phyloP scores from a whole-genome alignment of 2,113 vertebrate genomes.

The Arvicanthis niloticus region DNA sequence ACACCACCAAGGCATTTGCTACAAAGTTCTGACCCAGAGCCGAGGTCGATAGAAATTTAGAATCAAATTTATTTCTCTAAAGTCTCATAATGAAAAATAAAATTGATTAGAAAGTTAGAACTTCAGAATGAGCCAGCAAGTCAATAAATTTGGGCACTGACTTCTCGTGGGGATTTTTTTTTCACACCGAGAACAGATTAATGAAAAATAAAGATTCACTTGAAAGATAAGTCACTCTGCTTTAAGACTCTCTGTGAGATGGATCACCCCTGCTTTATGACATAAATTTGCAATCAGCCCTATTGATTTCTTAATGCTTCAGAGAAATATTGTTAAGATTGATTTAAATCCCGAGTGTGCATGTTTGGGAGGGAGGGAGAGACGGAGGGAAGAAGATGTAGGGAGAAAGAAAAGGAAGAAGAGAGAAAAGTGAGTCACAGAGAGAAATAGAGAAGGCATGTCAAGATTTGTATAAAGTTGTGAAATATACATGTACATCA shows the following conservation, averaged over 20 bases:
- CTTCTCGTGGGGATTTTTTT: constrained; percentile 79
- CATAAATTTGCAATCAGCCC: constrained; percentile 88
- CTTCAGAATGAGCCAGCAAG: constrained; percentile 79
- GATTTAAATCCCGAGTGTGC: constrained; percentile 73
- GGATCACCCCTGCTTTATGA: constrained; percentile 82
- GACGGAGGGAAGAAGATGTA: neutral
- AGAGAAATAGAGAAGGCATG: neutral
- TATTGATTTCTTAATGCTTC: constrained; percentile 88
- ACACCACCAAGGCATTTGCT: neutral
- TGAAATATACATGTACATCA: neutral
- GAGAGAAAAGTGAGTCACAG: neutral
- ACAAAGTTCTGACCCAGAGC: constrained; percentile 56
- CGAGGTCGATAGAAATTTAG: constrained; percentile 82
- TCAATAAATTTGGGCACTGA: constrained; percentile 83
- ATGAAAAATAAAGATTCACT: constrained; percentile 86
- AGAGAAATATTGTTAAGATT: constrained; percentile 86
- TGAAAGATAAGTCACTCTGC: constrained; percentile 86
- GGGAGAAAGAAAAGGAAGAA: neutral
- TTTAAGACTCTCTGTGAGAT: constrained; percentile 82
- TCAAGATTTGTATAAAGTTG: neutral
- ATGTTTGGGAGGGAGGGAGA: neutral
- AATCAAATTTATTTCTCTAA: constrained; percentile 84
- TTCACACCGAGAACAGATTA: constrained; percentile 83
- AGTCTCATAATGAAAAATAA: constrained; percentile 85
- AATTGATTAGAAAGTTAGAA: constrained; percentile 86